Evolutionary conservation across 2,113 vertebrate species (phyloP), one percentile per base, ranked within the genome.

Genomic region (Peucedramus taeniatus): DNA sequence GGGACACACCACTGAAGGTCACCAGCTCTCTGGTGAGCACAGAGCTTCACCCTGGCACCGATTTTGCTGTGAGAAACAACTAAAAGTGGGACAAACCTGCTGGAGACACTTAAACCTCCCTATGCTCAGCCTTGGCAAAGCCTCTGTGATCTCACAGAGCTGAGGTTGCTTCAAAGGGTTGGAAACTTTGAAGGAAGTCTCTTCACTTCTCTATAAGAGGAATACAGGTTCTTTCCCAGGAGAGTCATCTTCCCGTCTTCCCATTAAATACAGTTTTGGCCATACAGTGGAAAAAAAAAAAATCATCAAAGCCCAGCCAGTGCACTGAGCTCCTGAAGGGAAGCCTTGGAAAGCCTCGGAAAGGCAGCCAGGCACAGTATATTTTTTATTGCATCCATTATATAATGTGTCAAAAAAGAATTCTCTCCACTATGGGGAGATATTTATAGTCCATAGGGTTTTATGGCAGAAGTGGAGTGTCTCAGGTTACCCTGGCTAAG

Each of bases 311-410:
- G 70, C 39, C 14, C 60, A 50, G 69, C 12, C 35, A 0, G 8
- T 39, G 22, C 6, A 5, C 5, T 6, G 90, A 64, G 92, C 87
- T 94, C 92, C 87, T 49, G 5, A 82, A 93, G 84, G 83, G 74
- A 87, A 95, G 56, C 65, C 76, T 70, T 26, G 68, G 45, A 64
- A 33, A 49, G 83, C 27, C 88, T 79, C 7, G 53, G 60, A 63
- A 19, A n/a, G 61, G 35, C 87, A 64, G 95, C 96, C 94, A 95
- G 76, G 44, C 0, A 3, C 84, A 42, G 65, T 66, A n/a, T 37
- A 47, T 80, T 95, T 92, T 91, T 87, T 93, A 75, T 79, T 71
- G 90, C 91, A 33, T 87, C 90, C 90, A 84, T 93, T 82, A 94
- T 82, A 84, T 60, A 79, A 30, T 6, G 90, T 94, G 92, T 95